A percentile compares a stretch with the other conserved stretches of the same genome.
Evolutionary conservation across 2,888 invertebrate genomes (phyloP).

Genomic region (Elysia crispata): DNA sequence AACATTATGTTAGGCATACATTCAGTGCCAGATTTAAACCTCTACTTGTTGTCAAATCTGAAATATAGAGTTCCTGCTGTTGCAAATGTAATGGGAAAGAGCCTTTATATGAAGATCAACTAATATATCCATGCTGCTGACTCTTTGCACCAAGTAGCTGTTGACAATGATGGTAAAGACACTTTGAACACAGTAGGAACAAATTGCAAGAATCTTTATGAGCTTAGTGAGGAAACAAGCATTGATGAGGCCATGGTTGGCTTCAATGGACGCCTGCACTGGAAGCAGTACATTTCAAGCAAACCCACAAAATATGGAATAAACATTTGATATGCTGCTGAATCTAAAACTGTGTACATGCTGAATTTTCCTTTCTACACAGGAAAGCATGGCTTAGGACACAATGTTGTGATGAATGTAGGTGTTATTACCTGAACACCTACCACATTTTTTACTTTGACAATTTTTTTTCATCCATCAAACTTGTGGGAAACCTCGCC

Average conservation of each 20-base stretch:
- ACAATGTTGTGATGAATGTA: background rate
- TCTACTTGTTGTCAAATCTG: constrained; percentile 4
- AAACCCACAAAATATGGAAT: constrained; percentile 37
- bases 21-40: background rate
- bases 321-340: constrained; percentile 20
- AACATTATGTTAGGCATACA: constrained; percentile 29
- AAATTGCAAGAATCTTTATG: background rate
- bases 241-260: constrained; percentile 28
- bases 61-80: constrained; percentile 22
- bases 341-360: constrained; percentile 18
- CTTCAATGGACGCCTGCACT: constrained; percentile 26
- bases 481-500: background rate
- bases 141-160: background rate
- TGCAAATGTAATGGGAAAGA: constrained; percentile 24
- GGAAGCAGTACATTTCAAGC: constrained; percentile 23
- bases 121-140: constrained; percentile 2
- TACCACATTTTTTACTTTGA: background rate
- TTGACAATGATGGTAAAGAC: background rate
- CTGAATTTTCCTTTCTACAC: constrained; percentile 24
- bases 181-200: background rate
- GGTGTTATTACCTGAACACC: background rate
- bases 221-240: background rate
- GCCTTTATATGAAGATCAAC: constrained; percentile 1
- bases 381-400: constrained; percentile 9
- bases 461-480: background rate